Base-by-base conservation (phyloP, 2,888 invertebrate species). In the Andrena dorsata region DNA sequence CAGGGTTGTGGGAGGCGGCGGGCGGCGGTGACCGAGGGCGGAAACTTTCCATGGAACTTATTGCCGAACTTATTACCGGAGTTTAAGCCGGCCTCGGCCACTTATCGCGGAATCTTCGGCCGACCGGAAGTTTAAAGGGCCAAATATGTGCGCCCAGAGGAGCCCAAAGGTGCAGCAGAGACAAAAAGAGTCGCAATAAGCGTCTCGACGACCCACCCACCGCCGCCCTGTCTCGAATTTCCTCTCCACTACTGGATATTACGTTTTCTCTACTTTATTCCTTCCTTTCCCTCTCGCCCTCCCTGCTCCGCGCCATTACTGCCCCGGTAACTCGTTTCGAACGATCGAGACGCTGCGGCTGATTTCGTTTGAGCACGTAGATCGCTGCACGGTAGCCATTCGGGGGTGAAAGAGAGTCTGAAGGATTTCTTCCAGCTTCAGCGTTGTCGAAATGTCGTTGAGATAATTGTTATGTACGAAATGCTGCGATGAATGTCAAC, bases 21-120 rank as follows among this genome's bases (percentile, higher is more conserved):
- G 10, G 8, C 58, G 26, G 35, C 63, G 65, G 20, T 58, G 72
- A 63, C 41, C 76, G 72, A 69, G 79, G 77, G 78, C 76, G 83
- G 84, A 87, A 90, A 90, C 89, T 90, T 89, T 87, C 83, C 71
- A 56, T 58, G 85, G 76, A 91, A 91, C 90, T 91, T 91, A 91
- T 91, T 90, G 91, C 86, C 86, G 81, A 91, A 91, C 91, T 91
- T 91, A 91, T 91, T 91, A 91, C 89, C 79, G 80, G 90, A 90
- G 90, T 91, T 91, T 89, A 91, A 90, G 84, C 89, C 85, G 80
- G 86, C 76, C 71, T 82, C 66, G 82, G 78, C 90, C 90, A 91
- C 90, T 91, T 91, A 91, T 90, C 90, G 87, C 82, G 76, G 84
- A 90, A 90, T 91, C 90, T 90, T 90, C 87, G 89, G 86, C 87